Percentiles rank a stretch among this genome's conserved stretches.
These are phyloP conservation scores for Lindbergichthys nudifrons DNA, from an alignment of 2,797 vertebrate genomes.

Conservation along the genomic window DNA sequence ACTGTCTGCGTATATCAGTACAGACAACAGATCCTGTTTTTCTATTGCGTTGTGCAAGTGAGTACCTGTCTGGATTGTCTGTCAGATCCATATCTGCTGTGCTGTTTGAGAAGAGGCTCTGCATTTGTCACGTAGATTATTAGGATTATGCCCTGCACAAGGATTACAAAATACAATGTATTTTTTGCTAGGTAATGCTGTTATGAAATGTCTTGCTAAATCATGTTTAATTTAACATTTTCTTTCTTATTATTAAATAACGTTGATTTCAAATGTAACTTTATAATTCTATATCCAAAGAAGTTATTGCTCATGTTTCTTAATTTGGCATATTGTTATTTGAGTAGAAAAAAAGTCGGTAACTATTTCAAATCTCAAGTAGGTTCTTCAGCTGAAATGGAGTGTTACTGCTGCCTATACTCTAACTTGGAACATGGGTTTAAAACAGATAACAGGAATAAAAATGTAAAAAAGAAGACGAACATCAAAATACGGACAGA, in stretches of 20 bases:
- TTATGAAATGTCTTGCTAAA: neutral
- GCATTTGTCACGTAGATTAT: neutral
- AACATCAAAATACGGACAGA: neutral
- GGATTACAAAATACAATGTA: neutral
- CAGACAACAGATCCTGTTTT: constrained; percentile 8
- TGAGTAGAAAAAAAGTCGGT: neutral
- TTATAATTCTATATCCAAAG: neutral
- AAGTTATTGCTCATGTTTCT: neutral
- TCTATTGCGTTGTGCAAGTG: constrained; percentile 26
- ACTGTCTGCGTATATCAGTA: neutral
- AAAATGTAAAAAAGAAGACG: neutral
- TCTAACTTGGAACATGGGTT: neutral
- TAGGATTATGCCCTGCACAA: neutral
- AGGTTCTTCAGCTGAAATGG: neutral
- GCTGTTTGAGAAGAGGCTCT: constrained; percentile 10
- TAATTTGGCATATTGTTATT: neutral
- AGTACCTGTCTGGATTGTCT: constrained; percentile 22
- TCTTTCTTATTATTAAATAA: neutral
- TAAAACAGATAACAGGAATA: neutral
- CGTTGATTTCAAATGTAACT: neutral
- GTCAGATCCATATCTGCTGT: neutral
- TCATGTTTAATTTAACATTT: neutral
- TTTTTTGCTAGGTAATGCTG: neutral
- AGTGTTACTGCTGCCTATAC: neutral
- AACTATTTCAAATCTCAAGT: neutral